These are phyloP conservation scores for Hypanus sabinus DNA, from an alignment of 2,113 vertebrate species.

Conservation along the genomic window DNA sequence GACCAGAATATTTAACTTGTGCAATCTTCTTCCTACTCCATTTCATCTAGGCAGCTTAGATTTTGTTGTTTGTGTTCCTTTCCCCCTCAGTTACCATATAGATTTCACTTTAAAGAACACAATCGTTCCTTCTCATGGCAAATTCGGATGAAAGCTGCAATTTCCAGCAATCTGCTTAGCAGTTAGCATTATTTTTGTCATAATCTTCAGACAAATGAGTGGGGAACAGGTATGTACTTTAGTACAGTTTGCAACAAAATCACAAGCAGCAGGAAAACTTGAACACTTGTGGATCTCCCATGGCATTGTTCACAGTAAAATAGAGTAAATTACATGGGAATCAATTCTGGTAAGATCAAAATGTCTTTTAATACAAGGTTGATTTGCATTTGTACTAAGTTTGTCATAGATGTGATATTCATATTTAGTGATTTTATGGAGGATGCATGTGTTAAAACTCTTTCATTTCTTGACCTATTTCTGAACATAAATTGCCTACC, in stretches of 20 bases:
- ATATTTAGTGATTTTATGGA: background rate
- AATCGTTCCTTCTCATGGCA: no score
- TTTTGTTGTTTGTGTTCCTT: background rate
- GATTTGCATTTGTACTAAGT: background rate
- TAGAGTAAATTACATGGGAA: background rate
- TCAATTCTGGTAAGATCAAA: background rate
- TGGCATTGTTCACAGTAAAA: background rate
- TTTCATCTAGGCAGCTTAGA: background rate
- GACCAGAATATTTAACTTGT: background rate
- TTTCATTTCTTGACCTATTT: background rate
- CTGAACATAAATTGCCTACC: background rate
- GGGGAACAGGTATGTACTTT: no score
- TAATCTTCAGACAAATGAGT: no score
- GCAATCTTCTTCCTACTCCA: background rate
- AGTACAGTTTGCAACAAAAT: background rate
- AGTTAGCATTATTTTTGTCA: no score
- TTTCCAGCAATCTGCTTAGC: no score
- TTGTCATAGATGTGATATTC: background rate
- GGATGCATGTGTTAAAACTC: background rate
- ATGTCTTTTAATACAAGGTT: background rate
- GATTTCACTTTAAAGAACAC: no score
- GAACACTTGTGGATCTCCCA: background rate
- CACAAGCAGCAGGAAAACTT: background rate
- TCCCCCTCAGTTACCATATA: background rate
- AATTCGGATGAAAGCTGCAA: no score